phyloP scores from a whole-genome alignment of 1,140 invertebrate genomes.

The Pseudomyrmex dendroicus region DNA sequence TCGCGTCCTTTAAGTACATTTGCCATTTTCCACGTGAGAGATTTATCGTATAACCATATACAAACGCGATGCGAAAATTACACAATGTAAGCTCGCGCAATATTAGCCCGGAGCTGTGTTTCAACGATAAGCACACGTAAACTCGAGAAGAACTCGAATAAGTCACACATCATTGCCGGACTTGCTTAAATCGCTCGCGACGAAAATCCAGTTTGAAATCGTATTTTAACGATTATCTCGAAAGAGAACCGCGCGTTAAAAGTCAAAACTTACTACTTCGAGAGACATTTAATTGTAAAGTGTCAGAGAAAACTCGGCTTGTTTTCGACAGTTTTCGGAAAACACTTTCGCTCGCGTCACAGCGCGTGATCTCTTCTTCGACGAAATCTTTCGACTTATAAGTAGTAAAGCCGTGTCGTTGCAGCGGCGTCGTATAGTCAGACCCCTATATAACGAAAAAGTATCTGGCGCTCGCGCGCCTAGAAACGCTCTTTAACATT shows the following conservation, averaged over 20 bases:
- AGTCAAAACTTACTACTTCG: too few relatives aligned
- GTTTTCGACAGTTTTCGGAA: neutral
- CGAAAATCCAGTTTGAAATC: neutral
- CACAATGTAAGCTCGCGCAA: slow-evolving; percentile 8
- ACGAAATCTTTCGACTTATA: neutral
- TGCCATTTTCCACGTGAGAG: neutral
- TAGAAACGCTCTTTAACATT: slow-evolving; percentile 15
- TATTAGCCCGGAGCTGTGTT: neutral
- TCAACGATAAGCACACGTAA: neutral
- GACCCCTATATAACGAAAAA: slow-evolving; percentile 4
- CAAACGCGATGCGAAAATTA: neutral
- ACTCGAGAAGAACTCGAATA: slow-evolving; percentile 8
- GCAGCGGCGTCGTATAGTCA: neutral
- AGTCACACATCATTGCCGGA: slow-evolving; percentile 12
- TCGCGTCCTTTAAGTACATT: slow-evolving; percentile 9
- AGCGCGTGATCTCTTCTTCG: neutral
- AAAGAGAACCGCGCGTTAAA: too few relatives aligned
- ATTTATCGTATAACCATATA: neutral
- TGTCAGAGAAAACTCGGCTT: too few relatives aligned
- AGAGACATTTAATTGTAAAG: too few relatives aligned
- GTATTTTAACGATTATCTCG: neutral
- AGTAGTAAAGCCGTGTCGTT: neutral
- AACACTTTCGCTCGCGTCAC: neutral
- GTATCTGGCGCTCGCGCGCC: neutral
- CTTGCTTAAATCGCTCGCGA: neutral